A percentile compares a stretch with the other conserved stretches of the same genome.
Conservation (phyloP, 2,113 vertebrate genomes). For the Sebastes schlegelii region DNA sequence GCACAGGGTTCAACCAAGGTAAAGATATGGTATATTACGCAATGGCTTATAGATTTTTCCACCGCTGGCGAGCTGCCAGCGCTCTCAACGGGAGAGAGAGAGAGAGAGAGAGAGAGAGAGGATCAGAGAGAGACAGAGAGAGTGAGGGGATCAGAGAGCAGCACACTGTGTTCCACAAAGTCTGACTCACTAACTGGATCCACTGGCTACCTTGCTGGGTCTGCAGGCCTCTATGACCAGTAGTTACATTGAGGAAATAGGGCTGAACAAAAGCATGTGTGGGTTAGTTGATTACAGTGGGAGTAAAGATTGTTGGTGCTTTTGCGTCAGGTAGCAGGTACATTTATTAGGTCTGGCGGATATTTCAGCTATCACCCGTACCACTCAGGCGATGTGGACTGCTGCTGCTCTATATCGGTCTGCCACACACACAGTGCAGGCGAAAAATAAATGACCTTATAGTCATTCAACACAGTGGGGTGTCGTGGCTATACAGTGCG, state of each 20-base stretch:
- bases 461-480: conserved; percentile 41
- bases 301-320: conserved; percentile 10
- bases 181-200: conserved; percentile 74
- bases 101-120: conserved; percentile 19
- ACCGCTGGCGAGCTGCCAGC: conserved; percentile 77
- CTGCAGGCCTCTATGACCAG: conserved; percentile 52
- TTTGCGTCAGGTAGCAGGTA: conserved; percentile 38
- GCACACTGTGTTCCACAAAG: conserved; percentile 81
- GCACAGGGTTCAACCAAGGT: conserved; percentile 81
- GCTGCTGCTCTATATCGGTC: conserved; percentile 37
- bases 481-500: conserved; percentile 21
- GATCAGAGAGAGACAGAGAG: conserved; percentile 22
- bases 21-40: conserved; percentile 85
- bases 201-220: conserved; percentile 54
- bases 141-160: conserved; percentile 64
- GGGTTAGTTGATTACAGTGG: conserved; percentile 14
- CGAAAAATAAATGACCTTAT: conserved; percentile 74
- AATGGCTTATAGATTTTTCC: conserved; percentile 86
- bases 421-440: conserved; percentile 22
- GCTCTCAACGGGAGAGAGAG: conserved; percentile 58
- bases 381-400: conserved; percentile 16
- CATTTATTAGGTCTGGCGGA: conserved; percentile 35
- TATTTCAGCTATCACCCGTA: conserved; percentile 42
- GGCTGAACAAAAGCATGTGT: conserved; percentile 19
- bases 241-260: conserved; percentile 45